Base-by-base conservation (phyloP, 2,113 vertebrate genomes). In the Oplegnathus fasciatus region DNA sequence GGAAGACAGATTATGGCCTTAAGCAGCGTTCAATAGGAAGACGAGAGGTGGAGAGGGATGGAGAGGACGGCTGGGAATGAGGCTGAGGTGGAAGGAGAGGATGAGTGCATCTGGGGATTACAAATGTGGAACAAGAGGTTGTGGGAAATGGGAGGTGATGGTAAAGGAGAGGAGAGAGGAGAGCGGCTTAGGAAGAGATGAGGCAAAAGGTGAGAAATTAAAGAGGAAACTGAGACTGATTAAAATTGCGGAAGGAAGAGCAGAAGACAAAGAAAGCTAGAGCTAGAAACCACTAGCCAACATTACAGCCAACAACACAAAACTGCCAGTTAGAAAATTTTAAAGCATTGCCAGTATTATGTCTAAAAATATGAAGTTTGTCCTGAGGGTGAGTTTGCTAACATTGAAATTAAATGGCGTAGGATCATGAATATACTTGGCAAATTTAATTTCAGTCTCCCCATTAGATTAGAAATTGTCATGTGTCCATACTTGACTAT, bases 1-100 rank as follows among this genome's bases (percentile, higher is more conserved):
- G 65, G 76, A 91, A 81, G 80, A 91, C 46, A 75, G 78, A 89
- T 89, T 77, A 88, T 71, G 44, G 60, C 83, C 37, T 71, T 78
- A 78, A 82, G 75, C 78, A 50, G 55, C 22, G 13, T 34, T 92
- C n/a, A 57, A 50, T 52, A 57, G 68, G 50, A 69, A 65, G 34
- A 22, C 7, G 5, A 34, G 17, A n/a, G 22, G 48, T 44, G 32
- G 30, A 76, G 37, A 68, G 68, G 26, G 24, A 65, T 9, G 68
- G 67, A 75, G 40, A 69, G 57, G 71, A 58, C 52, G 77, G 24
- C 13, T 9, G 15, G 69, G 68, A 65, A 44, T 54, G 61, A 55
- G 50, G 52, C 15, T 26, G 7, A 58, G 62, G 37, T 46, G 46
- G 46, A 68, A 58, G 78, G 24, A 68, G 55, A 62, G 24, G 44